phyloP scores from a whole-genome alignment of 2,888 invertebrate species.

The Drosophila atripex region DNA sequence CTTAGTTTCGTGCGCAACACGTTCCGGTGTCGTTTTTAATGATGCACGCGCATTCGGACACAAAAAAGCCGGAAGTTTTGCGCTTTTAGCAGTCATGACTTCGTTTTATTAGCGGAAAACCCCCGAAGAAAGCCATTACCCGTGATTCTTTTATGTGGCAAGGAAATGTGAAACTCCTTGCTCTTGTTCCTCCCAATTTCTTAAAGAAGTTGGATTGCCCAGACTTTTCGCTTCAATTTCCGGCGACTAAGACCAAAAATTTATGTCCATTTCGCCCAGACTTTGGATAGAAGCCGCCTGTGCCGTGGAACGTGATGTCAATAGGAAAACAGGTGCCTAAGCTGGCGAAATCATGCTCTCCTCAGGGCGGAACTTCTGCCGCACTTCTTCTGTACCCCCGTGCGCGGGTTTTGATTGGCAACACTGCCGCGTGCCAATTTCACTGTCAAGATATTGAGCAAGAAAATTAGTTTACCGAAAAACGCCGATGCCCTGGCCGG shows the following conservation, averaged over 20 bases:
- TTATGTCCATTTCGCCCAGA: constrained; percentile 60
- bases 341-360: constrained; percentile 51
- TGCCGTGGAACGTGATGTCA: constrained; percentile 69
- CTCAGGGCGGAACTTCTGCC: constrained; percentile 27
- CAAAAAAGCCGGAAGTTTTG: constrained; percentile 74
- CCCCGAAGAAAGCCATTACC: constrained; percentile 42
- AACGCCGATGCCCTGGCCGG: constrained; percentile 44
- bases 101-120: constrained; percentile 43
- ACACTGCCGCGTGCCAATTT: constrained; percentile 80
- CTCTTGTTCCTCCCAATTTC: constrained; percentile 10
- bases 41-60: constrained; percentile 60
- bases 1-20: constrained; percentile 33
- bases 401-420: constrained; percentile 68
- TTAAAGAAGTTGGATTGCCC: constrained; percentile 33
- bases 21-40: constrained; percentile 66
- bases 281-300: constrained; percentile 30
- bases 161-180: constrained; percentile 68
- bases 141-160: constrained; percentile 66
- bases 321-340: constrained; percentile 69
- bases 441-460: constrained; percentile 82
- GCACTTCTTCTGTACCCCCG: constrained; percentile 8
- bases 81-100: constrained; percentile 73
- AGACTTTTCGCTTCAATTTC: constrained; percentile 69
- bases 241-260: constrained; percentile 67
- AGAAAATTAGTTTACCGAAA: constrained; percentile 82